Percentiles rank a stretch among this genome's conserved stretches.
Conservation (phyloP, 2,888 invertebrate species). For the Seladonia tumulorum region DNA sequence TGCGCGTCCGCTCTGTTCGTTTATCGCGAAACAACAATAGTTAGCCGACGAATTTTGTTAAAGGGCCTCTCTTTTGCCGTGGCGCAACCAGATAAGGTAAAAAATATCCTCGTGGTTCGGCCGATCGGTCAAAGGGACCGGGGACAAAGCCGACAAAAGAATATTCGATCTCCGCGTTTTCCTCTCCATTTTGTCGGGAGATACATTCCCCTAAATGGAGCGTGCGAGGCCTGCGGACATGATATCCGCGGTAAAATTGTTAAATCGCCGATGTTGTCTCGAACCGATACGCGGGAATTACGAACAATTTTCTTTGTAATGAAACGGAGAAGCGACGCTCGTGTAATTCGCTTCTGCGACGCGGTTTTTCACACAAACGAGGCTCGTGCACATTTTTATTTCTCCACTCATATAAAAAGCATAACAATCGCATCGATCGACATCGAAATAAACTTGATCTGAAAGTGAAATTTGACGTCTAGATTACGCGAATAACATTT, state of each 20-base stretch:
- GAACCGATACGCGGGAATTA: not conserved
- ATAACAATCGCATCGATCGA: no score
- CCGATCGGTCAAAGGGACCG: slow-evolving; percentile 36
- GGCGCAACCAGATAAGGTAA: slow-evolving; percentile 35
- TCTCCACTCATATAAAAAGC: no score
- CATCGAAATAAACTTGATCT: no score
- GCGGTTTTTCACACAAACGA: not conserved
- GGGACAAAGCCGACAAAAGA: slow-evolving; percentile 41
- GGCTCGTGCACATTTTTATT: not conserved
- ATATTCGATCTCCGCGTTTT: slow-evolving; percentile 37
- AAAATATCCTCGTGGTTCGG: slow-evolving; percentile 35
- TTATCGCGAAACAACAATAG: slow-evolving; percentile 35
- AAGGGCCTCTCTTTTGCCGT: slow-evolving; percentile 2
- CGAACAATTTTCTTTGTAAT: not conserved
- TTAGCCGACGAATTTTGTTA: not conserved
- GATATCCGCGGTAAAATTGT: not conserved
- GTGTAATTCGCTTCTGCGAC: not conserved
- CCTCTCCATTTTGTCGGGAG: slow-evolving; percentile 25
- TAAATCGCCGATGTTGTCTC: not conserved
- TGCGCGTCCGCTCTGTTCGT: slow-evolving; percentile 16
- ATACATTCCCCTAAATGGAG: slow-evolving; percentile 26
- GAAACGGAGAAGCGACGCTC: not conserved
- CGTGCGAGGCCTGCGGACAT: not conserved
- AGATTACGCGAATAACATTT: no score
- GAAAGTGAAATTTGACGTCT: no score